Percentiles rank a stretch among this genome's conserved stretches.
Conservation (phyloP, 35 echinoderm and acorn worm species). For the Diadema setosum region DNA sequence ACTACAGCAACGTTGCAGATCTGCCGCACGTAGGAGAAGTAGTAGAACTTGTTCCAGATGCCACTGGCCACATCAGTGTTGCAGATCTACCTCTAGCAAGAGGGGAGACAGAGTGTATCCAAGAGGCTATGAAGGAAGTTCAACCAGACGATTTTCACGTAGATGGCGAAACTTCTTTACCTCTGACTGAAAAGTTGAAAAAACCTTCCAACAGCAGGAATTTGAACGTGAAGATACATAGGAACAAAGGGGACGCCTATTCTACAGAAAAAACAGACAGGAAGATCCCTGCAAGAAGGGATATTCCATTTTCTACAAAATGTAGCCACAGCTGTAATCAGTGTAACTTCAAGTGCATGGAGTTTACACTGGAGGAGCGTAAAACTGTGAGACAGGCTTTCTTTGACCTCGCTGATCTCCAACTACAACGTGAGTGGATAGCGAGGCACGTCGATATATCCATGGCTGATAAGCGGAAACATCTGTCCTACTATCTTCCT, state of each 20-base stretch:
- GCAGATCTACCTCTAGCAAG: no score
- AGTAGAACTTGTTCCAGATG: no score
- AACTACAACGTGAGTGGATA: background rate
- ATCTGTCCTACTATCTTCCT: background rate
- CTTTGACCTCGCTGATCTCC: background rate
- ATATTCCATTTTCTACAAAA: background rate
- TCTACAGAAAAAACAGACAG: background rate
- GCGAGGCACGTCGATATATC: background rate
- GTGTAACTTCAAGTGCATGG: background rate
- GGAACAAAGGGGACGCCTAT: background rate
- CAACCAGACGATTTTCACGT: background rate
- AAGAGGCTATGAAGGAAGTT: no score
- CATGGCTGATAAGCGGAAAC: background rate
- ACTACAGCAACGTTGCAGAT: no score
- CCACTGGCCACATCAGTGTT: no score
- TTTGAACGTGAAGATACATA: background rate
- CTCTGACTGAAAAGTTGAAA: background rate
- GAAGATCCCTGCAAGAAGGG: background rate
- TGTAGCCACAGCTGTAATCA: background rate
- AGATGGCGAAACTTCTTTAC: background rate
- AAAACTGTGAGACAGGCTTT: background rate
- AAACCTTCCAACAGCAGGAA: background rate
- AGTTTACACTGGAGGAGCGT: background rate
- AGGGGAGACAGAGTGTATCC: no score
- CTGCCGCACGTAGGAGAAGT: no score